Conservation (phyloP, 2,888 invertebrate species). For the Entomobrya proxima region DNA sequence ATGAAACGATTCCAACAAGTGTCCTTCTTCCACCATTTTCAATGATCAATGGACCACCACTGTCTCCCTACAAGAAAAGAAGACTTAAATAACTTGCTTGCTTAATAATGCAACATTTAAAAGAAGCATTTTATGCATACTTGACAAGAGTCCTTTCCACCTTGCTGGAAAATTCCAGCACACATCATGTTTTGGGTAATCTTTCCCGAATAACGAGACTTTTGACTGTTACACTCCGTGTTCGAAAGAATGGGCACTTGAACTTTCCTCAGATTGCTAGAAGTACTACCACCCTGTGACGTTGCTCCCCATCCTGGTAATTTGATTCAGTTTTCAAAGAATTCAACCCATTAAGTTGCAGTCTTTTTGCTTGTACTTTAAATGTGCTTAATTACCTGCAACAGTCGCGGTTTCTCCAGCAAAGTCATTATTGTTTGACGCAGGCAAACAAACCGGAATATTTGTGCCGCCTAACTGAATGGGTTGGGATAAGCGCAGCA, state of each 20-base stretch:
- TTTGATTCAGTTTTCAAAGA: background rate
- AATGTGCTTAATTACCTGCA: constrained; percentile 38
- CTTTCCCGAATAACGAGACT: constrained; percentile 69
- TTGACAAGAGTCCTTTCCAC: constrained; percentile 69
- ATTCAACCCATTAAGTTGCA: no score
- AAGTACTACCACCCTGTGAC: constrained; percentile 67
- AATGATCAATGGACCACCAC: constrained; percentile 71
- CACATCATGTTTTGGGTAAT: constrained; percentile 72
- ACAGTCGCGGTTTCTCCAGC: constrained; percentile 70
- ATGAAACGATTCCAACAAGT: constrained; percentile 67
- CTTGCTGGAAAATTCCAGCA: constrained; percentile 60
- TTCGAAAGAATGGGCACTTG: constrained; percentile 88
- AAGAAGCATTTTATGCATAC: constrained; percentile 9
- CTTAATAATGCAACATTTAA: background rate
- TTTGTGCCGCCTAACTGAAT: constrained; percentile 64
- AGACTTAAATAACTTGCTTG: background rate
- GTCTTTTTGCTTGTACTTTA: no score
- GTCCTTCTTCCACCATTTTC: constrained; percentile 73
- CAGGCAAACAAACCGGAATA: constrained; percentile 73
- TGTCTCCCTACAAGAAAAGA: constrained; percentile 53
- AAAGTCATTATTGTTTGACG: constrained; percentile 69
- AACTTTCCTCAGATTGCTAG: constrained; percentile 87
- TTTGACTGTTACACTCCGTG: constrained; percentile 81
- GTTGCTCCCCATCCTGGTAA: constrained; percentile 69
- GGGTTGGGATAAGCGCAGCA: constrained; percentile 65